Evolutionary conservation across 2,888 invertebrate genomes (phyloP).

Genomic region (Calameuta filiformis): DNA sequence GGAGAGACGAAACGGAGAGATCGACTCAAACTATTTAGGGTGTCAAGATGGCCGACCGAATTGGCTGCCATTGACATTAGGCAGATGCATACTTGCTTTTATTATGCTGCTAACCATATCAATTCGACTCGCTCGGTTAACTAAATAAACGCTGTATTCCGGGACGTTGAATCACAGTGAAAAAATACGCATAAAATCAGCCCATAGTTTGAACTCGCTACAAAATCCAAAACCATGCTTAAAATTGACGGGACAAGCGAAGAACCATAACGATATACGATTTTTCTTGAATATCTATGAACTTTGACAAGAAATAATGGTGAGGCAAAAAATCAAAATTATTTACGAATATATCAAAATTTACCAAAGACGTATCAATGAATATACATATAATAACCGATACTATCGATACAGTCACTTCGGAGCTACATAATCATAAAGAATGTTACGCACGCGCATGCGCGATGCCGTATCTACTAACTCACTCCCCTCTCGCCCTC

Average conservation of each 20-base stretch:
- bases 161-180: conserved; percentile 48
- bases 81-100: conserved; percentile 52
- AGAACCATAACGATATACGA: conserved; percentile 22
- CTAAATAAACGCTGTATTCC: conserved; percentile 55
- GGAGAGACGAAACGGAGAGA: conserved; percentile 6
- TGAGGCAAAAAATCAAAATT: not conserved
- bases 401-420: not conserved
- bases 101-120: conserved; percentile 48
- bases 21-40: conserved; percentile 43
- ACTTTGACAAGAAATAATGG: not conserved
- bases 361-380: not conserved
- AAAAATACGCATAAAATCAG: conserved; percentile 36
- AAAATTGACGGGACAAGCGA: not conserved
- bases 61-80: conserved; percentile 51
- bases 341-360: not conserved
- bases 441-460: not conserved
- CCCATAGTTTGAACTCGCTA: not conserved
- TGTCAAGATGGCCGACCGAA: conserved; percentile 34
- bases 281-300: not conserved
- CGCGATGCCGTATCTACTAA: not conserved
- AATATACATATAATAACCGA: not conserved
- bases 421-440: not conserved
- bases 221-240: not conserved
- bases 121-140: conserved; percentile 47
- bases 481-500: conserved; percentile 23